Percentiles rank a stretch among this genome's conserved stretches.
Conservation (phyloP, 2,888 invertebrate genomes). For the Nymphalis polychloros region DNA sequence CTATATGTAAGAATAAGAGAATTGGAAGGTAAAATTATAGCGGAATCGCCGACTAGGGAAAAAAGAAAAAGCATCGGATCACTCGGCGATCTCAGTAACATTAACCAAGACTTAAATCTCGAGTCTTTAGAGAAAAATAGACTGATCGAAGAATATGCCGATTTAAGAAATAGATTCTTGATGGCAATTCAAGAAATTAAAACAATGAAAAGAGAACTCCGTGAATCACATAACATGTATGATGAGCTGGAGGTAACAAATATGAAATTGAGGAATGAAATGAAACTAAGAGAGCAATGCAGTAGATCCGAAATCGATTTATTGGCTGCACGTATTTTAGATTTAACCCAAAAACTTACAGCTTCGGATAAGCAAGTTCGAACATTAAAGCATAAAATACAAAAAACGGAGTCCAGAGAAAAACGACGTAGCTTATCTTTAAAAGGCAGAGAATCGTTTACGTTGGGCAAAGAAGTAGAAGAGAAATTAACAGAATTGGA, state of each 20-base stretch:
- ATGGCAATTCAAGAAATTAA: constrained; percentile 92
- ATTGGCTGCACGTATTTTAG: constrained; percentile 91
- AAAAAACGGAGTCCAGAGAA: constrained; percentile 88
- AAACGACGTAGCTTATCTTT: constrained; percentile 91
- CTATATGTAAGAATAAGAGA: constrained; percentile 87
- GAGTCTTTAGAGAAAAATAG: constrained; percentile 88
- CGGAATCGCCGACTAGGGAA: constrained; percentile 79
- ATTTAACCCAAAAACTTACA: constrained; percentile 90
- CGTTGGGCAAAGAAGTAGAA: constrained; percentile 91
- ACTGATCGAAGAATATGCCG: constrained; percentile 90
- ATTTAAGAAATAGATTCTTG: constrained; percentile 88
- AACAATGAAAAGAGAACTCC: constrained; percentile 90
- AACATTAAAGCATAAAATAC: constrained; percentile 89
- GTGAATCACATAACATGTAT: constrained; percentile 89
- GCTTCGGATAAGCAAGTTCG: constrained; percentile 91
- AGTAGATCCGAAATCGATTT: constrained; percentile 87
- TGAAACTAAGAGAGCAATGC: constrained; percentile 84
- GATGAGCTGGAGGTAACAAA: constrained; percentile 91
- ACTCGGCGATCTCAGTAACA: constrained; percentile 89
- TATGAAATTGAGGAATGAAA: constrained; percentile 87
- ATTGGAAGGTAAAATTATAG: constrained; percentile 82
- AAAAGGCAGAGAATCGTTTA: constrained; percentile 90
- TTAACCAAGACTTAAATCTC: constrained; percentile 88
- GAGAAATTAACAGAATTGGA: constrained; percentile 91
- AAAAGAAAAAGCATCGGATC: constrained; percentile 88